Percentiles rank a stretch among this genome's conserved stretches.
Conservation (phyloP, 2,797 vertebrate genomes). For the Nyctibius grandis region DNA sequence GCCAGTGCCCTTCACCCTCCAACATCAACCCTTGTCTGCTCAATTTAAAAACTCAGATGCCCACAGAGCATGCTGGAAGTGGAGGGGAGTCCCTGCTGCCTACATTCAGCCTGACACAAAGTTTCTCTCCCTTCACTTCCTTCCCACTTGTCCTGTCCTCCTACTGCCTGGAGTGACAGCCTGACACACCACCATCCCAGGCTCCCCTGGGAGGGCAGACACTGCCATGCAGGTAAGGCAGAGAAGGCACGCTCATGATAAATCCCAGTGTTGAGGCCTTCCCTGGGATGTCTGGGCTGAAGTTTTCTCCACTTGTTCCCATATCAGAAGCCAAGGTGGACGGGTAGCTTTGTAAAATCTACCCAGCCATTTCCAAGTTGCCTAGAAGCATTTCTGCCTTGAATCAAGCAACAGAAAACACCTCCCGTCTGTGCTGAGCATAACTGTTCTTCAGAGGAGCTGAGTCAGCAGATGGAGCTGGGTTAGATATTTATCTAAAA, state of each 20-base stretch:
- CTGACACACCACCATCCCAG: neutral
- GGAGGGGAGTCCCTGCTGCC: neutral
- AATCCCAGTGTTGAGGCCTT: neutral
- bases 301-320: neutral
- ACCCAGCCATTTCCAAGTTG: conserved; percentile 5
- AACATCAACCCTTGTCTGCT: neutral
- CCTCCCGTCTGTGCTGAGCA: conserved; percentile 11
- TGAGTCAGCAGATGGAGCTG: conserved; percentile 50
- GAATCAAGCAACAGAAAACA: conserved; percentile 31
- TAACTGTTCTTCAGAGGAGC: neutral
- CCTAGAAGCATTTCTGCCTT: conserved; percentile 24
- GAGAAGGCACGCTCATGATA: neutral
- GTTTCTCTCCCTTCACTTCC: neutral
- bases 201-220: neutral
- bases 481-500: conserved; percentile 22
- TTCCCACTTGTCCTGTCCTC: neutral
- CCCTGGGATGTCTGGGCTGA: neutral
- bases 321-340: neutral
- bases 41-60: neutral
- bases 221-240: neutral
- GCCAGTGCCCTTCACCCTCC: neutral
- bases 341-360: neutral
- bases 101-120: neutral
- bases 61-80: neutral
- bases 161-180: neutral